phyloP scores from a whole-genome alignment of 2,113 vertebrate genomes.

The Saccopteryx bilineata region DNA sequence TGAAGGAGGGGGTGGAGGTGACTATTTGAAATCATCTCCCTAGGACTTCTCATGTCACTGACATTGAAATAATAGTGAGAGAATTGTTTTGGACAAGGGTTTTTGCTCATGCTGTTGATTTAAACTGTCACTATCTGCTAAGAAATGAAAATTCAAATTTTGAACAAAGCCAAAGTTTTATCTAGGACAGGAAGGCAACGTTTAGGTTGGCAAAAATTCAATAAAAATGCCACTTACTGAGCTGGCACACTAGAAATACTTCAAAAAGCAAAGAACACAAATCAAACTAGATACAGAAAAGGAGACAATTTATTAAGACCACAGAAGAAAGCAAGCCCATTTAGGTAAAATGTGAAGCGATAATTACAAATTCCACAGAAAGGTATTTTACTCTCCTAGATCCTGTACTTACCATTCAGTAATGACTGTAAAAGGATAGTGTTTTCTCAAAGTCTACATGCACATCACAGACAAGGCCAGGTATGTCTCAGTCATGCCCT shows the following conservation, averaged over 20 bases:
- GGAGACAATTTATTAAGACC: not conserved
- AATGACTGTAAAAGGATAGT: not conserved
- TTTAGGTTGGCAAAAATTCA: slow-evolving; percentile 58
- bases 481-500: not conserved
- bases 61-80: slow-evolving; percentile 32
- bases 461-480: not conserved
- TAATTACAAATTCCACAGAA: not conserved
- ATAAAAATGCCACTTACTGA: slow-evolving; percentile 40
- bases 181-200: slow-evolving; percentile 40
- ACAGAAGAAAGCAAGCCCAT: not conserved
- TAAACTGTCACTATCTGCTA: slow-evolving; percentile 63
- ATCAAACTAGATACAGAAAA: slow-evolving; percentile 23
- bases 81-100: slow-evolving; percentile 62
- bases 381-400: not conserved
- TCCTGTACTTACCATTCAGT: not conserved
- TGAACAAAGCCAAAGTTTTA: slow-evolving; percentile 63
- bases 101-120: slow-evolving; percentile 57
- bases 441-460: not conserved
- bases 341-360: not conserved
- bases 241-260: not conserved
- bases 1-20: not conserved
- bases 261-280: slow-evolving; percentile 44
- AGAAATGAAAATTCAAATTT: slow-evolving; percentile 70
- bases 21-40: slow-evolving; percentile 47
- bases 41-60: slow-evolving; percentile 53